Conservation (phyloP, 2,888 invertebrate species). For the Perizoma flavofasciatum region DNA sequence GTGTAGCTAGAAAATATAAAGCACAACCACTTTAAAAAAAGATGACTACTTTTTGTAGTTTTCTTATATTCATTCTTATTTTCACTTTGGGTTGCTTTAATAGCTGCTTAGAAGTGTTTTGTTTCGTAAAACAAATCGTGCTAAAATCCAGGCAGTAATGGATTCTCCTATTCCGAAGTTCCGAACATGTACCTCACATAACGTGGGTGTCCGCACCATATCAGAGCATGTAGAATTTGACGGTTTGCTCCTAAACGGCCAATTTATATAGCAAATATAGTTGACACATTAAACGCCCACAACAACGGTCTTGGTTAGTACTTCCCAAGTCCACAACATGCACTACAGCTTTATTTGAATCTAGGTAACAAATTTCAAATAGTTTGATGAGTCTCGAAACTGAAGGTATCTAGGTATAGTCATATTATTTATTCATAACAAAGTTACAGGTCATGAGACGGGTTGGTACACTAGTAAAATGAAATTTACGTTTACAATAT, state of each 20-base stretch:
- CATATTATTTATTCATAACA: too few relatives aligned
- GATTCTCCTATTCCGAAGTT: constrained; percentile 11
- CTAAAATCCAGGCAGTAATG: not conserved
- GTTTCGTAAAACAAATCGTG: not conserved
- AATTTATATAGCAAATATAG: constrained; percentile 40
- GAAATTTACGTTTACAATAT: too few relatives aligned
- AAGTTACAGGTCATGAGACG: too few relatives aligned
- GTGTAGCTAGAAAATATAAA: too few relatives aligned
- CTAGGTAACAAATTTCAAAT: too few relatives aligned
- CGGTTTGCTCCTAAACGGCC: constrained; percentile 42
- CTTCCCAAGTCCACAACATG: constrained; percentile 3
- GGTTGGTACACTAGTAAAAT: too few relatives aligned
- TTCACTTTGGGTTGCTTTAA: too few relatives aligned
- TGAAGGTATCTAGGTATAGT: too few relatives aligned
- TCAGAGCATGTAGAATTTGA: constrained; percentile 40
- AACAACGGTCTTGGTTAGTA: constrained; percentile 19
- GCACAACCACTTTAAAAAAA: too few relatives aligned
- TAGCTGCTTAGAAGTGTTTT: not conserved
- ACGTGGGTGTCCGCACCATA: constrained; percentile 31
- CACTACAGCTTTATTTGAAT: not conserved
- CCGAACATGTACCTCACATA: constrained; percentile 15
- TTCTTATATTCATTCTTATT: too few relatives aligned
- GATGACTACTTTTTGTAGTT: too few relatives aligned
- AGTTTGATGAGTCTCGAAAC: too few relatives aligned
- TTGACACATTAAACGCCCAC: constrained; percentile 44